Conservation (phyloP, 2,797 vertebrate genomes). For the Cryptoprocta ferox region DNA sequence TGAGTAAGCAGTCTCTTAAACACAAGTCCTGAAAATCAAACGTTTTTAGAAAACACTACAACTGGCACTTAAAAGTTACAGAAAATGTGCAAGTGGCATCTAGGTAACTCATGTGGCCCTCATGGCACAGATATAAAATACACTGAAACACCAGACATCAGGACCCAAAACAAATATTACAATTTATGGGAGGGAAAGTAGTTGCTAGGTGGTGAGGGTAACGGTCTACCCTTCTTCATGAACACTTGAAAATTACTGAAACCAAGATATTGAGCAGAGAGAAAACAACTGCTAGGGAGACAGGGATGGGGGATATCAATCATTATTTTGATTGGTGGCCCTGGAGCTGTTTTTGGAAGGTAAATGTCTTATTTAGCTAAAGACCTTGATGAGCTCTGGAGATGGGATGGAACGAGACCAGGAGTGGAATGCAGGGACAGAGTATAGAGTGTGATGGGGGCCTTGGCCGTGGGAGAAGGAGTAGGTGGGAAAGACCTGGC, state of each 20-base stretch:
- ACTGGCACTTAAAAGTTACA: background rate
- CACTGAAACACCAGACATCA: background rate
- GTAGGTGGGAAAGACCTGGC: background rate
- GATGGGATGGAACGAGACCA: background rate
- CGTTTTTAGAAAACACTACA: background rate
- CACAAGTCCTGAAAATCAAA: background rate
- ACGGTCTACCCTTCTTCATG: background rate
- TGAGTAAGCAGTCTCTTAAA: slow-evolving; percentile 3
- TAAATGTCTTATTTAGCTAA: background rate
- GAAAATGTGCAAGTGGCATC: background rate
- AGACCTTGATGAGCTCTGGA: background rate
- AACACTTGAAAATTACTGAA: background rate
- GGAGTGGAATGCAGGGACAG: background rate
- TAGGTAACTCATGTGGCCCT: background rate
- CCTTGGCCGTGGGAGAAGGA: background rate
- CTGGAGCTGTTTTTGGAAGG: background rate
- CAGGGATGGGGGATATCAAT: background rate
- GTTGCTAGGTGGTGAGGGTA: background rate
- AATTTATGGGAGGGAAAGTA: background rate
- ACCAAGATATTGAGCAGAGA: background rate
- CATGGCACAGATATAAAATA: background rate
- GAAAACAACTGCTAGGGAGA: background rate
- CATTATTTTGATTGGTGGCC: background rate
- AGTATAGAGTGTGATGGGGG: background rate
- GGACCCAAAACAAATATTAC: background rate